Conservation (phyloP, 2,888 invertebrate species). For the Drosophila siamana region DNA sequence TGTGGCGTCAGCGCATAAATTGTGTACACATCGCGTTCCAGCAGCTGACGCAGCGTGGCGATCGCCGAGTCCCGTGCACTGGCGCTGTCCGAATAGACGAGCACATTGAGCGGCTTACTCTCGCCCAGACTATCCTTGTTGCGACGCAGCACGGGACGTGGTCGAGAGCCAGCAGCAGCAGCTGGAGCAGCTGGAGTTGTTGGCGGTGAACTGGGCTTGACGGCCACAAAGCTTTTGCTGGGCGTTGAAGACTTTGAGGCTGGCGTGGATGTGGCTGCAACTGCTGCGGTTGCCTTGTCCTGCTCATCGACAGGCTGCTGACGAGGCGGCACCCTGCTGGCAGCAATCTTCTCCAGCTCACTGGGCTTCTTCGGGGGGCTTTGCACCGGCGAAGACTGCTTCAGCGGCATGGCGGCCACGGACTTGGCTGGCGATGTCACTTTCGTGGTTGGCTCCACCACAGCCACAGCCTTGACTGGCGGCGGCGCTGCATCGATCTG, state of each 20-base stretch:
- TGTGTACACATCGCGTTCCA: conserved; percentile 89
- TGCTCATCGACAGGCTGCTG: conserved; percentile 16
- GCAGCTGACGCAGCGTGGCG: conserved; percentile 88
- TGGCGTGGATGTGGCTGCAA: conserved; percentile 13
- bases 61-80: conserved; percentile 91
- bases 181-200: conserved; percentile 41
- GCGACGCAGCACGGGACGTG: conserved; percentile 79
- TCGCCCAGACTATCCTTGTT: conserved; percentile 82
- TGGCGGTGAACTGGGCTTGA: conserved; percentile 54
- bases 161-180: conserved; percentile 6
- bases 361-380: conserved; percentile 26
- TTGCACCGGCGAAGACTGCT: conserved; percentile 19
- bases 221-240: conserved; percentile 62
- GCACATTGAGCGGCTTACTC: conserved; percentile 91
- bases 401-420: conserved; percentile 8
- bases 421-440: conserved; percentile 54
- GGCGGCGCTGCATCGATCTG: conserved; percentile 17
- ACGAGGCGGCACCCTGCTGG: conserved; percentile 30
- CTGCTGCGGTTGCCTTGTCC: conserved; percentile 40
- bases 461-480: conserved; percentile 58
- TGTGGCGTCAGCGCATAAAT: conserved; percentile 87
- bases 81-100: conserved; percentile 92
- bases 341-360: conserved; percentile 68
- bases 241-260: conserved; percentile 44
- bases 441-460: conserved; percentile 61